Base-by-base conservation (phyloP, 2,888 invertebrate genomes). In the Lasioglossum oenotherae region DNA sequence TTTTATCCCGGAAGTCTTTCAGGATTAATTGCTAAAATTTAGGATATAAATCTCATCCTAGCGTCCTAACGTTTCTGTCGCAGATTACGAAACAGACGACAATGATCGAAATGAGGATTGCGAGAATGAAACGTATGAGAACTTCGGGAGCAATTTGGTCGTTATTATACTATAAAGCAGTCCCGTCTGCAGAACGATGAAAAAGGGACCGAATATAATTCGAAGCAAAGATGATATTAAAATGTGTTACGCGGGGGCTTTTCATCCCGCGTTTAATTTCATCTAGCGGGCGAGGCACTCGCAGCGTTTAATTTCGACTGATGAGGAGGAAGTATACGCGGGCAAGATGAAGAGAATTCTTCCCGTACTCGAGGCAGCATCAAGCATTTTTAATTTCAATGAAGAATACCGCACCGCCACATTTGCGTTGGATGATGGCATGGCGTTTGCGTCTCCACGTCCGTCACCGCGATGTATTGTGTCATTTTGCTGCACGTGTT, bases 401-500 rank as follows among this genome's bases (percentile, higher is more conserved):
- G 38, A 49, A 76, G 53, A 46, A 72, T 57, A 57, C 81, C 88
- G 77, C 88, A 94, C 94, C 94, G 92, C 92, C 91, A 95, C 96
- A 97, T 97, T 95, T 97, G 97, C 0, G 97, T 97, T 0, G 96
- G 96, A 74, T 96, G 96, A 78, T 96, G 95, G 92, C 96, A 96
- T 80, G 91, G 92, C 38, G 96, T 96, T 88, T 97, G 95, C 35
- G 88, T 94, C 74, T n/a, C 71, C 92, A 95, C 96, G 88, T 96
- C 96, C 79, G 96, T 95, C 88, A 96, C 95, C 88, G 96, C 95
- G 76, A 96, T 96, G 38, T 97, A 97, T 94, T 98, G 98, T 0
- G 97, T 97, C 86, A 97, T 97, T 88, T 97, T 95, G 87, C 96
- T 96, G 80, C 95, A 96, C 92, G 96, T 96, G 88, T 94, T 94